Base-by-base conservation (phyloP, 2,888 invertebrate species). In the Miltochrista miniata region DNA sequence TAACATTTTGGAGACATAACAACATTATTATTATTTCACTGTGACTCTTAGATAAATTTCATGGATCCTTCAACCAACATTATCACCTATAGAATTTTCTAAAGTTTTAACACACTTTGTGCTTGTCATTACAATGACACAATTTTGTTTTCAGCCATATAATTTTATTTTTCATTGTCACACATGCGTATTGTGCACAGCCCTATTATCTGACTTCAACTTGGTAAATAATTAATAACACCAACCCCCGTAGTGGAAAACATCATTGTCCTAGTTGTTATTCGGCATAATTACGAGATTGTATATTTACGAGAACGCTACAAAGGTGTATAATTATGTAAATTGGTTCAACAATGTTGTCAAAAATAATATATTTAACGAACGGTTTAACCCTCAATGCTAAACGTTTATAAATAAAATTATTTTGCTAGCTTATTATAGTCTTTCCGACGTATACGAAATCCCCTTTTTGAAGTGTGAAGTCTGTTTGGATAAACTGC, bases 151-250 rank as follows among this genome's bases (percentile, higher is more conserved):
- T n/a, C n/a, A n/a, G n/a, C n/a, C n/a, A n/a, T n/a, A n/a, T n/a
- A n/a, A n/a, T 2, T 24, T 4, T 5, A 24, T 24, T 4, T 24
- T 24, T 24, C 18, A 5, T 5, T 24, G 18, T 24, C 18, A 24
- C 18, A 24, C 5, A 24, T 24, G 3, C 18, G 18, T 4, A 24
- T 9, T 11, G 18, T 18, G 48, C 2, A 24, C 48, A 52, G 18
- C 52, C 52, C 52, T 52, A 39, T 12, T 0, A 0, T n/a, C 2
- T 38, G 38, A 40, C 39, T 33, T 10, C 24, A 40, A 52, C 18
- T 45, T 45, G 15, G 39, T 48, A 40, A 15, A 52, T 51, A 39
- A 52, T 52, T 48, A 52, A 52, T 52, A 52, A 31, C 29, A 30
- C 31, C 9, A 39, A 15, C 35, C 43, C 29, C 38, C 46, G 45